Conservation (phyloP, 2,888 invertebrate species). For the Isoperla grammatica region DNA sequence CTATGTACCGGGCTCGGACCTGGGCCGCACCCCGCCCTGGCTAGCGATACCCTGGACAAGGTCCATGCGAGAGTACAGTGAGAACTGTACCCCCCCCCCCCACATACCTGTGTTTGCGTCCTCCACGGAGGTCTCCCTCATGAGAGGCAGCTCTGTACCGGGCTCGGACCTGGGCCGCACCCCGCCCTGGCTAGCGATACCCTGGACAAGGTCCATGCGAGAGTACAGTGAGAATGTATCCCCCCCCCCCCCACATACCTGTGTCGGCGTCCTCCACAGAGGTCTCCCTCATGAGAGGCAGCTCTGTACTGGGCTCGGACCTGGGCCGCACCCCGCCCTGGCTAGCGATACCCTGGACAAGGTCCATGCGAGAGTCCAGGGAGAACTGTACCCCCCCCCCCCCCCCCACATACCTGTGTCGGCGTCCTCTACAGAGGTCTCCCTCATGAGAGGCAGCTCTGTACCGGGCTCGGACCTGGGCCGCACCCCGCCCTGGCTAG, state of each 20-base stretch:
- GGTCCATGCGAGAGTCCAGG: constrained; percentile 84
- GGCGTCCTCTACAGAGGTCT: constrained; percentile 20
- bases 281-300: constrained; percentile 22
- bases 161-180: constrained; percentile 20
- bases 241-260: constrained; percentile 43
- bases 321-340: constrained; percentile 16
- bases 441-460: constrained; percentile 16
- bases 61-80: constrained; percentile 86
- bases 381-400: constrained; percentile 75
- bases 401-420: background rate
- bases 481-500: constrained; percentile 16
- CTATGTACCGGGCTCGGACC: constrained; percentile 15
- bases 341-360: constrained; percentile 57
- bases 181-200: constrained; percentile 22
- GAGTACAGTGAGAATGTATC: constrained; percentile 90
- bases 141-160: constrained; percentile 21
- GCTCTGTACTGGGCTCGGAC: constrained; percentile 10
- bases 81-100: constrained; percentile 57
- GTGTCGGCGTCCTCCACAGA: constrained; percentile 17
- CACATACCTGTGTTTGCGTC: background rate
- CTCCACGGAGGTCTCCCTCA: constrained; percentile 25
- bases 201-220: constrained; percentile 82
- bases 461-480: constrained; percentile 20
- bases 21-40: constrained; percentile 18
- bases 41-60: constrained; percentile 59